phyloP scores from a whole-genome alignment of 2,113 vertebrate genomes.

The Chascanopsetta lugubris region DNA sequence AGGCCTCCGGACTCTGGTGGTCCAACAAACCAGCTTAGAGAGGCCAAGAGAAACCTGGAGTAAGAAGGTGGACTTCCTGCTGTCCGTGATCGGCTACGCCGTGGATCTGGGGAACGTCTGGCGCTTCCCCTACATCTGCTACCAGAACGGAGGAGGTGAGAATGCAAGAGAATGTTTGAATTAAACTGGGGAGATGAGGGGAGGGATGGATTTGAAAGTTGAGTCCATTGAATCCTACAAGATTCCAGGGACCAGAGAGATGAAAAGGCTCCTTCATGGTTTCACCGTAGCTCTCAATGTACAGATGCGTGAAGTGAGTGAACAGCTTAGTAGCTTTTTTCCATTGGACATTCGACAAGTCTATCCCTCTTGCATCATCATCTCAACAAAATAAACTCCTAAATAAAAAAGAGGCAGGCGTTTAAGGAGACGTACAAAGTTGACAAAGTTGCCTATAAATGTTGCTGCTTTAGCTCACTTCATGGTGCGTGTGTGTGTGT shows the following conservation, averaged over 20 bases:
- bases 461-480: conserved; percentile 1
- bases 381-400: conserved; percentile 4
- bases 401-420: neutral
- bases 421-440: neutral
- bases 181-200: neutral
- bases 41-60: conserved; percentile 92
- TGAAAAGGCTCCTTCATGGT: conserved; percentile 5
- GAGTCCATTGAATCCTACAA: conserved; percentile 7
- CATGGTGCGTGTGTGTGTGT: neutral
- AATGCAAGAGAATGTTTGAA: conserved; percentile 11
- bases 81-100: conserved; percentile 96
- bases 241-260: conserved; percentile 15
- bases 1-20: conserved; percentile 81
- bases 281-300: neutral
- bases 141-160: conserved; percentile 99
- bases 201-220: neutral
- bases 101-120: conserved; percentile 98
- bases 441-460: conserved; percentile 3
- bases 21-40: conserved; percentile 86
- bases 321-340: conserved; percentile 4
- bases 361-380: neutral
- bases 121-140: conserved; percentile 98
- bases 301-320: neutral
- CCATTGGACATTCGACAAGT: neutral
- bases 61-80: conserved; percentile 97